A percentile compares a stretch with the other conserved stretches of the same genome.
Conservation (phyloP, 1,140 invertebrate species). For the Drosophila orosa region DNA sequence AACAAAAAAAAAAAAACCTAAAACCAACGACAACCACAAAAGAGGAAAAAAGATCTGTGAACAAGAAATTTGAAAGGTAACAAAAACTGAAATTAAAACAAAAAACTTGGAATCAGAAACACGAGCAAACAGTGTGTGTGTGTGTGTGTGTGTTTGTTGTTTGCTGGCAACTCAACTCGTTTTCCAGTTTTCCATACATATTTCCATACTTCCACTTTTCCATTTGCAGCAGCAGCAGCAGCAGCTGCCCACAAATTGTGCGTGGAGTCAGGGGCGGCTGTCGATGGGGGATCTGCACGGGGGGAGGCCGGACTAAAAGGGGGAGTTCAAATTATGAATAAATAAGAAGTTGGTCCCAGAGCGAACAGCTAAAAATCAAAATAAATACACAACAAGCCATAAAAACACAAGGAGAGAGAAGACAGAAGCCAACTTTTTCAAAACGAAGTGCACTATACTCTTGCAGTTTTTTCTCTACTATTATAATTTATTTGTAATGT, state of each 20-base stretch:
- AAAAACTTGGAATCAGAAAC: slow-evolving; percentile 68
- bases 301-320: slow-evolving; percentile 12
- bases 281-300: neutral
- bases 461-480: neutral
- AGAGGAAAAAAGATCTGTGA: slow-evolving; percentile 64
- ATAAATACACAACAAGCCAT: slow-evolving; percentile 64
- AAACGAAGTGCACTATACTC: neutral
- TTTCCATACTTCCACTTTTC: slow-evolving; percentile 42
- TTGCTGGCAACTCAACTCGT: slow-evolving; percentile 52
- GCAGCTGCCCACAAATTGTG: slow-evolving; percentile 78
- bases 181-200: slow-evolving; percentile 42
- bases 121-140: slow-evolving; percentile 74
- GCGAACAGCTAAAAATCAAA: slow-evolving; percentile 60
- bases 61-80: slow-evolving; percentile 78
- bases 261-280: slow-evolving; percentile 29
- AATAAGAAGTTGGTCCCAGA: slow-evolving; percentile 58
- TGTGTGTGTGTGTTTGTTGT: slow-evolving; percentile 6
- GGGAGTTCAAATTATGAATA: slow-evolving; percentile 76
- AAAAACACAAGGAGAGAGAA: slow-evolving; percentile 35
- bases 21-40: slow-evolving; percentile 60
- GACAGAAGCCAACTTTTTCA: neutral
- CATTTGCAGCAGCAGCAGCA: slow-evolving; percentile 38
- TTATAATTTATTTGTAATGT: neutral
- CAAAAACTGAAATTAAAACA: slow-evolving; percentile 75
- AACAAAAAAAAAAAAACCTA: slow-evolving; percentile 26